A percentile compares a stretch with the other conserved stretches of the same genome.
Conservation (phyloP, 1,140 invertebrate species). For the Octopus sinensis region DNA sequence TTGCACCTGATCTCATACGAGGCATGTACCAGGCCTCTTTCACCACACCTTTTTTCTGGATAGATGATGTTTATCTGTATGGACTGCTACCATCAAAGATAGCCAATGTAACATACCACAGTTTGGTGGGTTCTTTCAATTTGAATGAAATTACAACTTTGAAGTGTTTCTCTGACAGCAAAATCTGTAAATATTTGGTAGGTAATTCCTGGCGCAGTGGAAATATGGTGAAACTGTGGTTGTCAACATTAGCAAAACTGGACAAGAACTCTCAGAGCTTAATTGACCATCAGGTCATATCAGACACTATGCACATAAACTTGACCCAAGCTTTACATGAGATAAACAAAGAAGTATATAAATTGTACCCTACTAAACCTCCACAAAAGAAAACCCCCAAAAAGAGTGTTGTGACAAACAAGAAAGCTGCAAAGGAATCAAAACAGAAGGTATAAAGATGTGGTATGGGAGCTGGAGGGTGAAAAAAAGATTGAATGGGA, state of each 20-base stretch:
- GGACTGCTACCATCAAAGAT: constrained; percentile 45
- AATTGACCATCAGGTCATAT: background rate
- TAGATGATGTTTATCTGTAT: constrained; percentile 58
- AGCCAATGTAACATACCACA: constrained; percentile 24
- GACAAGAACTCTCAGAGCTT: constrained; percentile 16
- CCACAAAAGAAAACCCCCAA: background rate
- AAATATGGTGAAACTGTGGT: constrained; percentile 13
- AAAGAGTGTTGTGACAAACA: background rate
- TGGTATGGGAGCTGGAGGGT: too few relatives aligned
- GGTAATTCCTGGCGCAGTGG: constrained; percentile 2
- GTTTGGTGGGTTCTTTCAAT: constrained; percentile 29
- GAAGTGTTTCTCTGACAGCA: constrained; percentile 23
- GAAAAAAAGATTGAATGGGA: too few relatives aligned
- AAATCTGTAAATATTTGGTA: constrained; percentile 24
- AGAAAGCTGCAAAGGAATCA: too few relatives aligned
- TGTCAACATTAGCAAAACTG: constrained; percentile 14
- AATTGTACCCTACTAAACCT: background rate
- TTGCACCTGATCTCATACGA: constrained; percentile 52
- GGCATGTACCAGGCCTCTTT: constrained; percentile 45
- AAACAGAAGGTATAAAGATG: too few relatives aligned
- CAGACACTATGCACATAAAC: background rate
- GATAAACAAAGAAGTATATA: background rate
- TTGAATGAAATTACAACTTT: constrained; percentile 25
- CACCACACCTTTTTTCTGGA: constrained; percentile 51
- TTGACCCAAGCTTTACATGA: background rate